phyloP scores from a whole-genome alignment of 2,888 invertebrate species.

The Ceramica pisi region DNA sequence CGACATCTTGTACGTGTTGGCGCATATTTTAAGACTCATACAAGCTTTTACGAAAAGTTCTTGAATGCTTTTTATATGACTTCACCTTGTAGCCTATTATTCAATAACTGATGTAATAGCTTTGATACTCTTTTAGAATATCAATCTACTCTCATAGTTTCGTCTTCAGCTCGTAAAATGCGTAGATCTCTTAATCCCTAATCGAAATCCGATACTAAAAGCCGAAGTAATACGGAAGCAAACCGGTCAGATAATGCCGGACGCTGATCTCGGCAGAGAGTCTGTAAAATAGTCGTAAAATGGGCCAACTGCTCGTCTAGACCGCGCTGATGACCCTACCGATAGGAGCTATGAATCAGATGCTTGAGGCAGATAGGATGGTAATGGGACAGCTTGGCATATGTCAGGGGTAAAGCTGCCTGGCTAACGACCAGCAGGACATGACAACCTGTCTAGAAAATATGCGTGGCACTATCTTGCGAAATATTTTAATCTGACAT shows the following conservation, averaged over 20 bases:
- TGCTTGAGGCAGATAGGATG: slow-evolving; percentile 11
- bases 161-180: not conserved
- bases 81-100: not conserved
- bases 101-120: not conserved
- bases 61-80: slow-evolving; percentile 2
- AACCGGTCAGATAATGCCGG: slow-evolving; percentile 31
- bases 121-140: not conserved
- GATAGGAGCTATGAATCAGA: slow-evolving; percentile 39
- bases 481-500: not conserved
- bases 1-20: slow-evolving; percentile 26
- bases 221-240: slow-evolving; percentile 36
- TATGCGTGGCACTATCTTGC: not conserved
- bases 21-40: slow-evolving; percentile 34
- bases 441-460: slow-evolving; percentile 16
- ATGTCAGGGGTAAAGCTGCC: slow-evolving; percentile 10
- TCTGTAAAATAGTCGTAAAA: slow-evolving; percentile 40
- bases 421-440: slow-evolving; percentile 4
- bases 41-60: slow-evolving; percentile 11
- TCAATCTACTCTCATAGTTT: not conserved
- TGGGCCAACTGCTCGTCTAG: slow-evolving; percentile 50
- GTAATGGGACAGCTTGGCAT: slow-evolving; percentile 37
- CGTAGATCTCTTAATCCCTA: not conserved
- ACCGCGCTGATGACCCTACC: slow-evolving; percentile 34
- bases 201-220: slow-evolving; percentile 21
- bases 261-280: slow-evolving; percentile 33